phyloP scores from a whole-genome alignment of 2,797 vertebrate genomes.

The Pangasius macronema region DNA sequence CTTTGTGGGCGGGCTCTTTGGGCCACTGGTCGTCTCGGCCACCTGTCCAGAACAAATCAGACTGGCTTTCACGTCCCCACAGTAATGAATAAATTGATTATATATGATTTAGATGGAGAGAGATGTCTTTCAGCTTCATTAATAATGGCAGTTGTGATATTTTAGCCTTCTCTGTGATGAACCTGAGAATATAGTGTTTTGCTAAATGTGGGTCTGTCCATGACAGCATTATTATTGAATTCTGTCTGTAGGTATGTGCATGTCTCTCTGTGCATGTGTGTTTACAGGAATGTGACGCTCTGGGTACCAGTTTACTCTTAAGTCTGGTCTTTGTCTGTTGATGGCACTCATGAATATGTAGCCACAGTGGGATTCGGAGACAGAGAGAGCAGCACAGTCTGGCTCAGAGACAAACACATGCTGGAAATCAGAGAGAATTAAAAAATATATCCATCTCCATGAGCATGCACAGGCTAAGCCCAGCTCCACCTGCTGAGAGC shows the following conservation, averaged over 20 bases:
- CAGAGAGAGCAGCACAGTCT: slow-evolving; percentile 16
- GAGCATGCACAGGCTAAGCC: neutral
- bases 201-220: neutral
- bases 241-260: slow-evolving; percentile 7
- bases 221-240: too few relatives aligned
- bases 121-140: slow-evolving; percentile 19
- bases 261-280: neutral
- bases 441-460: slow-evolving; percentile 19
- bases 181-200: neutral
- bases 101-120: slow-evolving; percentile 52
- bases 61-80: slow-evolving; percentile 33
- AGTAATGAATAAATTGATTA: slow-evolving; percentile 59
- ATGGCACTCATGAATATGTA: slow-evolving; percentile 38
- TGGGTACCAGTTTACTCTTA: slow-evolving; percentile 14
- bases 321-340: slow-evolving; percentile 22
- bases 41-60: slow-evolving; percentile 86
- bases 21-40: slow-evolving; percentile 65
- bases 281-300: neutral
- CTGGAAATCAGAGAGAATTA: slow-evolving; percentile 35
- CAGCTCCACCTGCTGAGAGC: slow-evolving; percentile 24
- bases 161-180: slow-evolving; percentile 1
- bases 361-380: slow-evolving; percentile 11
- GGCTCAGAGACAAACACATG: slow-evolving; percentile 27
- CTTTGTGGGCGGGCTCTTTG: slow-evolving; percentile 76
- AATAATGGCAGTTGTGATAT: neutral